These are phyloP conservation scores for Nycteola revayana DNA, from an alignment of 2,888 invertebrate species.

Conservation along the genomic window DNA sequence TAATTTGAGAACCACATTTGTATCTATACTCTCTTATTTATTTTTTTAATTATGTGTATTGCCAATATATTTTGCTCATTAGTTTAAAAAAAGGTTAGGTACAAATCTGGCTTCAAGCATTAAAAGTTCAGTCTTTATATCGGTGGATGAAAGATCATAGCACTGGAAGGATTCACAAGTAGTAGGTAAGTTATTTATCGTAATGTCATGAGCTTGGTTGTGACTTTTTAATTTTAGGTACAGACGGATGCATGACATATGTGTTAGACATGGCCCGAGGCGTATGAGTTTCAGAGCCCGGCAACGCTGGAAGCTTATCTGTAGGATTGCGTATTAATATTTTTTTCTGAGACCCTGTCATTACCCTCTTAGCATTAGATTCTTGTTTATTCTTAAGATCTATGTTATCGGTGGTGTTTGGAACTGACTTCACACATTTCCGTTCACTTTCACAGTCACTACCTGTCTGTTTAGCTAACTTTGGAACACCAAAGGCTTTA, in stretches of 20 bases:
- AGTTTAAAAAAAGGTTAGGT: conserved; percentile 1
- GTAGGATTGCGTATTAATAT: conserved; percentile 86
- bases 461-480: conserved; percentile 70
- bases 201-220: conserved; percentile 71
- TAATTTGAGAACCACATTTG: conserved; percentile 24
- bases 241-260: conserved; percentile 83
- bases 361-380: conserved; percentile 84
- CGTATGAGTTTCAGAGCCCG: conserved; percentile 73
- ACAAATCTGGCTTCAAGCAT: conserved; percentile 27
- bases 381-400: conserved; percentile 71
- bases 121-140: conserved; percentile 67
- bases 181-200: conserved; percentile 32
- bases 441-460: conserved; percentile 74
- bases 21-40: conserved; percentile 3
- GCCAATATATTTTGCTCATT: no score
- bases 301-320: conserved; percentile 87
- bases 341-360: conserved; percentile 83
- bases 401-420: conserved; percentile 72
- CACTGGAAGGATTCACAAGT: conserved; percentile 79
- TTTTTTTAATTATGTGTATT: no score
- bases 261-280: conserved; percentile 87
- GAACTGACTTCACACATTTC: conserved; percentile 66
- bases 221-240: conserved; percentile 66
- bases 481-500: conserved; percentile 91
- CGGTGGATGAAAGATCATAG: conserved; percentile 68